Evolutionary conservation across 2,113 vertebrate genomes (phyloP), one percentile per base, ranked within the genome.

Genomic region (Gasterosteus nipponicus): DNA sequence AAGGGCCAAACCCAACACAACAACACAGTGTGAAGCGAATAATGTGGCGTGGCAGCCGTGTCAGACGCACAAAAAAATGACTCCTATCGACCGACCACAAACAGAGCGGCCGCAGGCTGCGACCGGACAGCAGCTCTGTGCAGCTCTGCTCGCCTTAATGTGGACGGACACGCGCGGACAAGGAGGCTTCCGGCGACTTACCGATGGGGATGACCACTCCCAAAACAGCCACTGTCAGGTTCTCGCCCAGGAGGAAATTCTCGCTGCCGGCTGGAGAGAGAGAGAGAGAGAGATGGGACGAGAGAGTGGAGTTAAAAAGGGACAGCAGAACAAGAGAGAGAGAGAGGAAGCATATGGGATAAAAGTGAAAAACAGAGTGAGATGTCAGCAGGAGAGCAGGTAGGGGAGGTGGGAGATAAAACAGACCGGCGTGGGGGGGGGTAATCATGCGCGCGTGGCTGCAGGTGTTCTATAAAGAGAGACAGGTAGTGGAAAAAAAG

Each of bases 181-280:
- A 60, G 51, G 33, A 54, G 38, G 57, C 73, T 41, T 41, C 18
- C 0, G 81, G 73, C 51, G 49, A 92, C 97, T 95, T 93, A 99
- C 97, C 97, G 18, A 98, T 95, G 86, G 97, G 98, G 82, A 98
- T 96, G 59, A 98, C 92, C 82, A 98, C 95, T 66, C 97, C 97
- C 85, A 99, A 91, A 77, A 97, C 94, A 46, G 97, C 97, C 73
- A 97, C 96, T 9, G 97, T 98, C 86, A 98, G 93, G 11, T 96
- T 97, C 78, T 96, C 97, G 58, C 95, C 96, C 64, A 98, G 92
- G 75, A 95, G 93, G 87, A 94, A 91, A 16, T 91, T 93, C 60
- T 95, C 94, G 18, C 95, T 95, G 64, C 95, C 96, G 91, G 97
- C 97, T 99, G 92, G 7, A 93, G 91, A 81, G 69, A 54, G 88